Conservation (phyloP, 2,888 invertebrate genomes). For the Nemapogon koenigi region DNA sequence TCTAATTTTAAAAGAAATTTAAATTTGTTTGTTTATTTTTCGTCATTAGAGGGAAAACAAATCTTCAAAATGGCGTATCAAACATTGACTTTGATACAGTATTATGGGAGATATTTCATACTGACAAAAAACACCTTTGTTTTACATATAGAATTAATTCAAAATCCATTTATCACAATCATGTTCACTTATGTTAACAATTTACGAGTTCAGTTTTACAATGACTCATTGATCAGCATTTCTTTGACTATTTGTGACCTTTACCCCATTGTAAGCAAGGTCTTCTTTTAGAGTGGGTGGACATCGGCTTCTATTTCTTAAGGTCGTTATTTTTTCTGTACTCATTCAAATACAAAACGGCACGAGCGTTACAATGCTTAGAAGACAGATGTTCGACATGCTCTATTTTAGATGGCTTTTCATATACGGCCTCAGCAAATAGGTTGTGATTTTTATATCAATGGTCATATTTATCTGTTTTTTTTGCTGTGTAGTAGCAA, state of each 20-base stretch:
- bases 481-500: too few relatives aligned
- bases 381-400: constrained; percentile 8
- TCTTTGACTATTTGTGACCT: constrained; percentile 17
- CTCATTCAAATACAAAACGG: not conserved
- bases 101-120: too few relatives aligned
- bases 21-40: too few relatives aligned
- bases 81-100: too few relatives aligned
- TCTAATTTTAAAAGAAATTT: too few relatives aligned
- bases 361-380: not conserved
- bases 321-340: not conserved
- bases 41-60: too few relatives aligned
- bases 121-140: too few relatives aligned
- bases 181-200: too few relatives aligned
- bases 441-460: constrained; percentile 1
- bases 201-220: not conserved
- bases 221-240: not conserved
- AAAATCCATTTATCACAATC: too few relatives aligned
- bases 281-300: constrained; percentile 15
- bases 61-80: too few relatives aligned
- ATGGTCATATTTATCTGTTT: not conserved
- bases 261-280: constrained; percentile 18
- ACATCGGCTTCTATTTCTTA: constrained; percentile 7
- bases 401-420: constrained; percentile 9
- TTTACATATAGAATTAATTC: too few relatives aligned
- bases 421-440: not conserved